Evolutionary conservation across 2,797 vertebrate genomes (phyloP), one percentile per base, ranked within the genome.

Genomic region (Tamandua tetradactyla): DNA sequence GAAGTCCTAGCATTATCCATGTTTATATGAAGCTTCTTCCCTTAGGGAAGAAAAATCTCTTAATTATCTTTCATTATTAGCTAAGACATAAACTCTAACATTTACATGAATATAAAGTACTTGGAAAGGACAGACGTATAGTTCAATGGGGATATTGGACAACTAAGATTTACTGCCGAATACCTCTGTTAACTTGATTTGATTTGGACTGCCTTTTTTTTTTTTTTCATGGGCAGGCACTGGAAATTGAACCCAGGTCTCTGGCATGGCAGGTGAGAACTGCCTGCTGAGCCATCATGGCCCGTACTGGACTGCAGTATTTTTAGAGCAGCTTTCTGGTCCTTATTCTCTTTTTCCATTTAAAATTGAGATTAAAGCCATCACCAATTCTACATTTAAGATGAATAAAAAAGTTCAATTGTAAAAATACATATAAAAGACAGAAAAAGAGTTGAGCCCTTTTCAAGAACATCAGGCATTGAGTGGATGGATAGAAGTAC

Each of bases 401-500:
- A 83, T 81, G 8, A 93, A 86, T 71, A 69, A 89, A n/a, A 57
- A 89, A 59, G 12, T 57, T 13, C 22, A 14, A 55, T 57, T 91
- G 57, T 37, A 74, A 88, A 76, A 35, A 75, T 75, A 40, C 22
- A 62, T 23, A 18, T 49, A 62, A 23, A 42, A 5, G 5, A 22
- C 27, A 62, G 17, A 71, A 37, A 91, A 74, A 35, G 86, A 91
- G 78, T 55, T 84, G 62, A 72, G 18, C 12, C 57, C 2, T 52
- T 93, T 91, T 78, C 8, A 96, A 88, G 88, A 68, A 40, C 37
- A 74, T 80, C 18, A 94, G 68, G 35, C 27, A 68, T 86, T 61
- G 64, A 87, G 37, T 71, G 57, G 94, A 44, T 17, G 14, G 35
- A 47, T 74, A 32, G 86, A 86, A 87, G 61, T 84, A 49, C 14